Conservation (phyloP, 2,888 invertebrate genomes). For the Bibio marci region DNA sequence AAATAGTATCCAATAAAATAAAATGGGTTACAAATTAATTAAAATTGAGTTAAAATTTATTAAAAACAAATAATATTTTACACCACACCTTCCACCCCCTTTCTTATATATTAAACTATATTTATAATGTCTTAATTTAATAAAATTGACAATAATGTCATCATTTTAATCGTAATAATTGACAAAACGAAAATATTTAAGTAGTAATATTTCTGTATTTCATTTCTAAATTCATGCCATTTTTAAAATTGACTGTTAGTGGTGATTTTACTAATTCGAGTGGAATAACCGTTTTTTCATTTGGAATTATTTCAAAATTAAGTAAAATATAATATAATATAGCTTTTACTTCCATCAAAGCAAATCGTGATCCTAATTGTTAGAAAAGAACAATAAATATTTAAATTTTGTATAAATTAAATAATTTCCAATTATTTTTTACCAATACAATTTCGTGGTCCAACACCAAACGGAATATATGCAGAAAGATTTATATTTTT, state of each 20-base stretch:
- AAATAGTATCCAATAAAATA: too few relatives aligned
- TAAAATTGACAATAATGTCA: too few relatives aligned
- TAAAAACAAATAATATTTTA: too few relatives aligned
- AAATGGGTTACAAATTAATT: too few relatives aligned
- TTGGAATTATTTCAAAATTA: slow-evolving; percentile 7
- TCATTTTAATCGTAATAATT: too few relatives aligned
- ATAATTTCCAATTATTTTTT: slow-evolving; percentile 10
- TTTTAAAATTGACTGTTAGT: not conserved
- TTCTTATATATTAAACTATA: too few relatives aligned
- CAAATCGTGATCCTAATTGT: slow-evolving; percentile 8
- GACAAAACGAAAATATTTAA: too few relatives aligned
- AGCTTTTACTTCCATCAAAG: slow-evolving; percentile 8
- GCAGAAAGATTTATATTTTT: slow-evolving; percentile 20
- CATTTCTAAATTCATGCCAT: not conserved
- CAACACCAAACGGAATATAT: slow-evolving; percentile 20
- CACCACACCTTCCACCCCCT: too few relatives aligned
- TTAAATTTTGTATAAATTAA: too few relatives aligned
- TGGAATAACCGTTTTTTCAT: slow-evolving; percentile 7
- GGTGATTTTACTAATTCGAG: slow-evolving; percentile 4
- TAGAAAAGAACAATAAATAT: too few relatives aligned
- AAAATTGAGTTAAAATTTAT: too few relatives aligned
- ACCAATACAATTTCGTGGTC: slow-evolving; percentile 31
- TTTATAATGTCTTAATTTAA: too few relatives aligned
- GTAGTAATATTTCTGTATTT: not conserved
- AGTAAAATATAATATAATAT: slow-evolving; percentile 6